Evolutionary conservation across 2,797 vertebrate species (phyloP).

Genomic region (Miichthys miiuy): DNA sequence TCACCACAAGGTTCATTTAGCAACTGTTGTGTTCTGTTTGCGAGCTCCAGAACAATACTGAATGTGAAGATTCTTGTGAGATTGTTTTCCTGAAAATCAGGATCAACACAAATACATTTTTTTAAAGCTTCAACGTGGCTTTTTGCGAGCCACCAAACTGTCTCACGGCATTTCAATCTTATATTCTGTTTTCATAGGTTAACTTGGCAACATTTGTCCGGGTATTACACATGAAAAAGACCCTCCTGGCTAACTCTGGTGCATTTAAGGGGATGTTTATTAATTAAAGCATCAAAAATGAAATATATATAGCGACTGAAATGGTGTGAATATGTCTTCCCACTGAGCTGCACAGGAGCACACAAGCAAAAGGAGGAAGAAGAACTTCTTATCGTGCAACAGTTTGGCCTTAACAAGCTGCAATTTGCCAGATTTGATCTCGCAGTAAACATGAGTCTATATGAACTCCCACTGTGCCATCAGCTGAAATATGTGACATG

Average conservation of each 20-base stretch:
- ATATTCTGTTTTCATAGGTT: neutral
- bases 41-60: neutral
- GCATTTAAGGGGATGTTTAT: too few species aligned
- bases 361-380: conserved; percentile 16
- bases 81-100: neutral
- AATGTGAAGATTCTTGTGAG: neutral
- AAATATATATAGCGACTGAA: neutral
- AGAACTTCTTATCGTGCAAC: conserved; percentile 54
- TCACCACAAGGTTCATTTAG: neutral
- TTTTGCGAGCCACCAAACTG: neutral
- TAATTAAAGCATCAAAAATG: too few species aligned
- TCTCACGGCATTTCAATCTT: neutral
- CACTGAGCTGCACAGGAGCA: neutral
- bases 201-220: neutral
- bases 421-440: conserved; percentile 80
- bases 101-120: neutral
- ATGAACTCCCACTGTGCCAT: conserved; percentile 9
- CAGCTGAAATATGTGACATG: neutral
- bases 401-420: conserved; percentile 59
- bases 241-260: too few species aligned
- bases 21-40: conserved; percentile 1
- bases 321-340: neutral
- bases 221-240: neutral
- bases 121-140: neutral
- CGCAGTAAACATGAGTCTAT: conserved; percentile 57